Evolutionary conservation across 2,888 invertebrate species (phyloP), one percentile per base, ranked within the genome.

Genomic region (Drosophila atroscutellata): DNA sequence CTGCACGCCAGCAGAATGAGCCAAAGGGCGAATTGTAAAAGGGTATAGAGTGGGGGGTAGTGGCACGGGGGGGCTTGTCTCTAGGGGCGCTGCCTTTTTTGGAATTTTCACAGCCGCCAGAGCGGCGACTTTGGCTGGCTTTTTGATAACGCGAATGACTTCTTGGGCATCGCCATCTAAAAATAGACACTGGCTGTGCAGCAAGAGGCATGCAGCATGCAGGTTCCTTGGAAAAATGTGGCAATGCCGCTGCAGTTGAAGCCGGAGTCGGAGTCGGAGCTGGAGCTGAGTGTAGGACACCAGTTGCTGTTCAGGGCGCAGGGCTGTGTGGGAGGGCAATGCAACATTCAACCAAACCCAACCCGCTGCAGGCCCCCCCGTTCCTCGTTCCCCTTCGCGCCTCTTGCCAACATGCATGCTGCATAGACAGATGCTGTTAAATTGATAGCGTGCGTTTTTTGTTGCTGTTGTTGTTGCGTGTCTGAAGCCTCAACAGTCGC

Each of bases 351-450:
- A 50, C 79, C 61, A 69, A 69, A 45, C 55, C 74, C 30, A 39
- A 47, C 26, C 24, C 36, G 26, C 28, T 51, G 6, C 20, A 26
- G 18, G 24, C 18, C 47, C 34, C 65, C 18, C 60, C 18, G 11
- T 26, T 30, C 3, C 0, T 9, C 39, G 3, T 39, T 2, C 0
- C 18, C 20, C 37, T 1, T 3, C n/a, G 13, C 32, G 3, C 0
- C 36, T 36, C 36, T 32, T 13, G 59, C 54, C 56, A 60, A 60
- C 67, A 56, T 61, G 80, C 81, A 83, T 79, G 83, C 84, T 84
- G 85, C 90, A 88, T 91, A 90, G 91, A 89, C 91, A 90, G 91
- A 91, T 91, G 91, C 91, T 91, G 91, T 91, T 91, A 91, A 91
- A 91, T 91, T 91, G 91, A 91, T 91, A 91, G 91, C 91, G 80